phyloP scores from a whole-genome alignment of 2,113 vertebrate genomes.

The Passer domesticus region DNA sequence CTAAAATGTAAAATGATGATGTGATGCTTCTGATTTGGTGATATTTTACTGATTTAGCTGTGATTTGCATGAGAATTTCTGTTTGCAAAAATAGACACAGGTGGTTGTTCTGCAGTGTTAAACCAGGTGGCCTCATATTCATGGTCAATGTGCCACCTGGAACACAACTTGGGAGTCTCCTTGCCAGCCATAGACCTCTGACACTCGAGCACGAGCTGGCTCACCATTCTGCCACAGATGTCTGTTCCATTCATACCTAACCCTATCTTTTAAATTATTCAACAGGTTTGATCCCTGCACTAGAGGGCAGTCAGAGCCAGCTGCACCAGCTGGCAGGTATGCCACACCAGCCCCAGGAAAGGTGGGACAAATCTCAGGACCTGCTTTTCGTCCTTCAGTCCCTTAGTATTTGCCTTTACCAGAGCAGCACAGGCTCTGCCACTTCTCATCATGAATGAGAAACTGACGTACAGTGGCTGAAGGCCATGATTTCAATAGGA shows the following conservation, averaged over 20 bases:
- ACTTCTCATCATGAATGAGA: neutral
- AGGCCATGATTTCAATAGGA: neutral
- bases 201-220: neutral
- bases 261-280: neutral
- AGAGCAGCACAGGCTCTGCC: neutral
- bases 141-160: neutral
- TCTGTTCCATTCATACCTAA: neutral
- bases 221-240: neutral
- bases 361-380: neutral
- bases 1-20: neutral
- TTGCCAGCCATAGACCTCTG: neutral
- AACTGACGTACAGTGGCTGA: neutral
- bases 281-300: slow-evolving; percentile 37
- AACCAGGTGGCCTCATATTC: neutral
- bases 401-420: neutral
- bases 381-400: neutral
- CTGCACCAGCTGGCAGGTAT: slow-evolving; percentile 5
- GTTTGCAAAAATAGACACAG: neutral
- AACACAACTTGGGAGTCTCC: neutral
- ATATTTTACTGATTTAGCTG: neutral
- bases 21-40: neutral
- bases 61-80: neutral
- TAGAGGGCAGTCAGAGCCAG: slow-evolving; percentile 61
- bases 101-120: neutral
- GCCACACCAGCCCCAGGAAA: neutral